Evolutionary conservation across 2,113 vertebrate genomes (phyloP).

Genomic region (Mungos mungo): DNA sequence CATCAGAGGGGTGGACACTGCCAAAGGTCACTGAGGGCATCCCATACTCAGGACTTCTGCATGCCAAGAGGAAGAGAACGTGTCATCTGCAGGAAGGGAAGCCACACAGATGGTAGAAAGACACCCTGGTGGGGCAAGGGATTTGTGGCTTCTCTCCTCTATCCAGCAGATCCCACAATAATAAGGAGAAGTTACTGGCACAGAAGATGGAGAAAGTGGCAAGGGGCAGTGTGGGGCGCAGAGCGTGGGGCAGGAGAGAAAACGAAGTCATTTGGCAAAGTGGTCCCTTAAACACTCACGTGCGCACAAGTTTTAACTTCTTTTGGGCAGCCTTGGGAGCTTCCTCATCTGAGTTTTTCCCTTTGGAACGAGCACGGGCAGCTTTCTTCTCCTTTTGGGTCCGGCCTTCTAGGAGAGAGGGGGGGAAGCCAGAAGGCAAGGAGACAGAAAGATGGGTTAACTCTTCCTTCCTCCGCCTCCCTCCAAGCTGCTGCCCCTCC

Average conservation of each 20-base stretch:
- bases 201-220: not conserved
- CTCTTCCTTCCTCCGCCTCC: not conserved
- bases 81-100: slow-evolving; percentile 55
- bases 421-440: slow-evolving; percentile 57
- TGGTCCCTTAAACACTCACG: slow-evolving; percentile 84
- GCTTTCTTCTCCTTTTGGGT: slow-evolving; percentile 95
- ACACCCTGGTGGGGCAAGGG: not conserved
- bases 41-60: slow-evolving; percentile 92
- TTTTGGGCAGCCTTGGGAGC: slow-evolving; percentile 94
- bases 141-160: not conserved
- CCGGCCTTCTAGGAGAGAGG: slow-evolving; percentile 87
- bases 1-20: slow-evolving; percentile 96
- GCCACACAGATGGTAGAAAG: not conserved
- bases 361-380: slow-evolving; percentile 94
- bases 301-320: slow-evolving; percentile 95
- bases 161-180: not conserved
- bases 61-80: slow-evolving; percentile 64
- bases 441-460: slow-evolving; percentile 50
- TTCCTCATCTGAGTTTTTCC: slow-evolving; percentile 96
- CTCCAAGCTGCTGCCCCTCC: not conserved
- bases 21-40: slow-evolving; percentile 92
- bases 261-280: not conserved
- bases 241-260: not conserved
- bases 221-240: not conserved
- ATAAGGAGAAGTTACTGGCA: not conserved